Evolutionary conservation across 2,113 vertebrate species (phyloP), one percentile per base, ranked within the genome.

Genomic region (Tiliqua scincoides): DNA sequence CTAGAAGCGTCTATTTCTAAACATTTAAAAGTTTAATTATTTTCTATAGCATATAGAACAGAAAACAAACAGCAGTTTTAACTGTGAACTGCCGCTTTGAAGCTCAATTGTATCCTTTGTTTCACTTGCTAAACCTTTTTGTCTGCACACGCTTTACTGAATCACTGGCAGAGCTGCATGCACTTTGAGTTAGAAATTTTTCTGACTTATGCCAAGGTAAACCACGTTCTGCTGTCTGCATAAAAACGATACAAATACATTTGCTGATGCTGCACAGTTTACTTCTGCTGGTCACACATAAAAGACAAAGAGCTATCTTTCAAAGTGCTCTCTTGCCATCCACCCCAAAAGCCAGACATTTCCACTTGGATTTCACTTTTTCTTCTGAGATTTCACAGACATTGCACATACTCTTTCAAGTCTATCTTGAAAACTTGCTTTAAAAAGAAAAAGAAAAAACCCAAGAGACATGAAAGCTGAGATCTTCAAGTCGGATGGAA

Each of bases 1-100:
- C 82, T 90, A 90, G 54, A 20, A 94, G 91, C 79, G 92, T 92
- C 68, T 84, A 43, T 57, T 43, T 92, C 37, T 94, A 87, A 87
- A 92, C 91, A 91, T 65, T 89, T 93, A 90, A 48, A 82, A 43
- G 37, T 48, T 73, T 18, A 32, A 80, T 65, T 73, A 54, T 74
- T 73, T 73, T 76, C 43, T 35, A 67, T 3, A 25, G 63, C 65
- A 32, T 20, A 35, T 54, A n/a, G 35, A 57, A 65, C 20, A 23
- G 59, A 62, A 86, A 7, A 52, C 85, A 35, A n/a, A 65, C 10
- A 59, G 57, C 5, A 20, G 43, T 43, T 72, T 61, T 79, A 57
- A 30, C 18, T 10, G 68, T 30, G 18, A 48, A 63, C n/a, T 30
- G 40, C n/a, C 30, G 67, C 32, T 79, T 48, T 61, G 62, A 80